Base-by-base conservation (phyloP, 1,140 invertebrate genomes). In the Leptopilina boulardi region DNA sequence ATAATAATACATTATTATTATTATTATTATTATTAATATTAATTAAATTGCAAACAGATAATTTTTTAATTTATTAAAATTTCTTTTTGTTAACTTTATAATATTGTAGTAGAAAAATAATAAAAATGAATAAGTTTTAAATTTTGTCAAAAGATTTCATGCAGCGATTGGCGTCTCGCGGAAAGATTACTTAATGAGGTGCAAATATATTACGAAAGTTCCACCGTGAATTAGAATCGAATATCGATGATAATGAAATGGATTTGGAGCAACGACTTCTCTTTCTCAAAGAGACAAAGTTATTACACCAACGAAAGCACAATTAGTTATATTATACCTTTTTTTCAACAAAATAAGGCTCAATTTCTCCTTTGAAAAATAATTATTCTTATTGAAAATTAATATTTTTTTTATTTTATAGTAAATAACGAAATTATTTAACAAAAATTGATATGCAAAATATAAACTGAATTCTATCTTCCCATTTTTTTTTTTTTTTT, bases 201-300 rank as follows among this genome's bases (percentile, higher is more conserved):
- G 10, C 21, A 66, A 66, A 21, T 56, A 56, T 56, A 56, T 56
- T 21, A 23, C 54, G 19, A 56, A 56, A 56, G 54, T 56, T 56
- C 54, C 26, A 19, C 30, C 30, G 26, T 66, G 23, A 30, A 66
- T 26, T 4, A 11, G 26, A 66, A 66, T 66, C 56, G 56, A 66
- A 66, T 66, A 66, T 66, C 21, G 56, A 13, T 66, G 56, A 66
- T 66, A 66, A 66, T 66, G 23, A 66, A 66, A 66, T 30, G 56
- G 10, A 66, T 66, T 30, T 10, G 11, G 23, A 21, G 56, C 56
- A 66, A 66, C 21, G 9, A 11, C 21, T 23, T 26, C 54, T 56
- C 54, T 56, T 23, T 30, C 19, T 11, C 23, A 26, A 66, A 66
- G 23, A 21, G 56, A 21, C 11, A 13, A 15, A 66, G 56, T 66